Evolutionary conservation across 2,797 vertebrate genomes (phyloP).

Genomic region (Gymnopithys bicolor): DNA sequence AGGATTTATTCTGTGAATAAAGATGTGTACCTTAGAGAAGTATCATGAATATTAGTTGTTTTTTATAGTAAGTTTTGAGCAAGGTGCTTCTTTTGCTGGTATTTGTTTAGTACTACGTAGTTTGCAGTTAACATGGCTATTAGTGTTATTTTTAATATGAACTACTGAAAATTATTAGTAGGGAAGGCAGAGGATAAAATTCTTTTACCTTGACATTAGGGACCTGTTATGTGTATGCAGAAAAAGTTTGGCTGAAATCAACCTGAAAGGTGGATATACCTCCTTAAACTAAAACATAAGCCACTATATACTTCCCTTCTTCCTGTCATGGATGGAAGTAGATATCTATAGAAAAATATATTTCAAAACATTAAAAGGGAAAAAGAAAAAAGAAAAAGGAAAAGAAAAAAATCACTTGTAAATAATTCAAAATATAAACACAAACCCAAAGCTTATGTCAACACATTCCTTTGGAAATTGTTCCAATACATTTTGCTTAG

Average conservation of each 20-base stretch:
- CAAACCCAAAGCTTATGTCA: background rate
- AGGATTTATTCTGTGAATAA: background rate
- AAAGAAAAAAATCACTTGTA: background rate
- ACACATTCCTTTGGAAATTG: background rate
- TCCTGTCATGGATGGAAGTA: background rate
- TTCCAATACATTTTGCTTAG: background rate
- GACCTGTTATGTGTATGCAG: background rate
- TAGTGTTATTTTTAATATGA: background rate
- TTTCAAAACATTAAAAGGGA: background rate
- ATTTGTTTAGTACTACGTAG: background rate
- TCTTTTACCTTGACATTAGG: background rate
- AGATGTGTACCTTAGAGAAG: background rate
- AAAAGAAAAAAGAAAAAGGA: background rate
- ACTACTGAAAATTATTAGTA: background rate
- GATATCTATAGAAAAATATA: background rate
- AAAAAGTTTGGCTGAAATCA: background rate
- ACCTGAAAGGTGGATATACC: background rate
- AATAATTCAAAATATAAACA: background rate
- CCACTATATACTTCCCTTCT: background rate
- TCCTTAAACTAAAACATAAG: background rate
- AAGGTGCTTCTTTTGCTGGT: background rate
- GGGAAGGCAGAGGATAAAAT: background rate
- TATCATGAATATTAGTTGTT: background rate
- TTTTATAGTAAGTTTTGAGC: background rate
- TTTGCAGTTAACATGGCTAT: background rate